Percentiles rank a stretch among this genome's conserved stretches.
phyloP scores from a whole-genome alignment of 2,888 invertebrate genomes.

The Eristalinus aeneus region DNA sequence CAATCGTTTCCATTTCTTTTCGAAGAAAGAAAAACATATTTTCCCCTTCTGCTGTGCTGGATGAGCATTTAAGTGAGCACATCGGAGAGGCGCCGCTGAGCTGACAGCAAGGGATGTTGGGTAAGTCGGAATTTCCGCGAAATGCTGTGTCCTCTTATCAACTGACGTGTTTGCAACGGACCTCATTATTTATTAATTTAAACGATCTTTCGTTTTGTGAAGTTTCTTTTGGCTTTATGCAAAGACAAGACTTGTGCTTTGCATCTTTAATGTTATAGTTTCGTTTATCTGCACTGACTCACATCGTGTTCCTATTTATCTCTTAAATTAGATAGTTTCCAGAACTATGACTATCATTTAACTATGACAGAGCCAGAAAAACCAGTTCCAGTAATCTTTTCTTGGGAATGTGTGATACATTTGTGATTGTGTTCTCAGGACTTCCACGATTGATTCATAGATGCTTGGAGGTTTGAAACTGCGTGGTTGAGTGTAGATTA shows the following conservation, averaged over 20 bases:
- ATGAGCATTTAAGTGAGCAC: not conserved
- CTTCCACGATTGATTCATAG: not conserved
- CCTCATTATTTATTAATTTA: too few relatives aligned
- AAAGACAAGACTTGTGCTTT: not conserved
- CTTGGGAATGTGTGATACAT: not conserved
- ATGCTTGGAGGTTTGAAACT: not conserved
- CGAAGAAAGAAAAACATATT: not conserved
- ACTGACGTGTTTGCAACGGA: too few relatives aligned
- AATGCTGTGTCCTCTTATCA: not conserved
- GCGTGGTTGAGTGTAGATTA: too few relatives aligned
- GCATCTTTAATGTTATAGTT: not conserved
- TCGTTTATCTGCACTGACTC: not conserved
- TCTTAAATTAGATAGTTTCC: too few relatives aligned
- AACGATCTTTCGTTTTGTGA: too few relatives aligned
- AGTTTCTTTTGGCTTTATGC: too few relatives aligned
- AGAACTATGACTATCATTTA: not conserved
- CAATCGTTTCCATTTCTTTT: not conserved
- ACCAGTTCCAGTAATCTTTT: not conserved
- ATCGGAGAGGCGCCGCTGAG: not conserved
- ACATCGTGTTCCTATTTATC: not conserved
- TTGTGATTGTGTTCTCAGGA: not conserved
- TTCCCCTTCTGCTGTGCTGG: not conserved
- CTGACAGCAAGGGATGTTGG: slow-evolving; percentile 8
- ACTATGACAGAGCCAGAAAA: not conserved
- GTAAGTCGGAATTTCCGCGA: slow-evolving; percentile 6